Base-by-base conservation (phyloP, 2,888 invertebrate species). In the Nomada ferruginata region DNA sequence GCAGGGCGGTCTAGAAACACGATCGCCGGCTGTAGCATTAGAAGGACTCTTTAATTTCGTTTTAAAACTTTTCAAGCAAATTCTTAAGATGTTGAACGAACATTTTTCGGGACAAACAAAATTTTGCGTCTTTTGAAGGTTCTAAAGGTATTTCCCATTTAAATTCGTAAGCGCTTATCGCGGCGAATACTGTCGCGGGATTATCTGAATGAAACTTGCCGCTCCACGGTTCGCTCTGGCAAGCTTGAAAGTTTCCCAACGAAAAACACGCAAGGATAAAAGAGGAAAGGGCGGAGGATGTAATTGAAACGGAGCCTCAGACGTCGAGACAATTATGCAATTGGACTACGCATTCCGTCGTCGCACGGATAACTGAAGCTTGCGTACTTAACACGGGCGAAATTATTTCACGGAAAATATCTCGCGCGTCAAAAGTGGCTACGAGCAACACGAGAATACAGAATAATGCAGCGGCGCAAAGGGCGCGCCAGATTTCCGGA, bases 341-440 rank as follows among this genome's bases (percentile, higher is more conserved):
- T 71, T 71, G 36, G 71, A 64, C 64, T 61, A 44, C 36, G 36
- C 36, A 7, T 53, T 23, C 18, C 26, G 13, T 13, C 13, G 53
- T 42, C 20, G 57, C 13, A 36, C 36, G 52, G 50, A 15, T 23
- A 44, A 18, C 50, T 9, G 50, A 26, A 64, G 20, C 23, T 69
- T 50, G 47, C 9, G 47, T n/a, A 59, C 61, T 68, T 42, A 73
- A 77, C 57, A 53, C 23, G 36, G 53, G 42, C 26, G 26, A 64
- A 65, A 65, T 75, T 78, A 69, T 57, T 64, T 20, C 68, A 10
- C 2, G 61, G 73, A 13, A 78, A 77, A 57, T 60, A 52, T 69
- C 44, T 20, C 36, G 65, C 9, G 47, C 57, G 65, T 59, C 66
- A 36, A 57, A 36, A 57, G n/a, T 65, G 63, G 75, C 47, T 57